Evolutionary conservation across 1,140 invertebrate genomes (phyloP).

Genomic region (Cheumatopsyche charites): DNA sequence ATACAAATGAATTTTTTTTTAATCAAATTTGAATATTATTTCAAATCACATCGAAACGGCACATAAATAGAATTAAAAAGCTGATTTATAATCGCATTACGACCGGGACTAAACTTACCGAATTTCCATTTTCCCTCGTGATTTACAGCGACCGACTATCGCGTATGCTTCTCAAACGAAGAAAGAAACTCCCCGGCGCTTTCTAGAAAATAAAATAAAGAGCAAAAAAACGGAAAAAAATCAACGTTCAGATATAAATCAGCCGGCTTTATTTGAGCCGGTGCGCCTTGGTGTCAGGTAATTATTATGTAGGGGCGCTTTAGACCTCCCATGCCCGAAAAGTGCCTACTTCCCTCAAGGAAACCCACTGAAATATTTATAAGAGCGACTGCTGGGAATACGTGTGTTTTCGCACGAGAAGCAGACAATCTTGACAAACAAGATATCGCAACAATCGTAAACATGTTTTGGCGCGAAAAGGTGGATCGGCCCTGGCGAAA

Average conservation of each 20-base stretch:
- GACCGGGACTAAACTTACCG: no score
- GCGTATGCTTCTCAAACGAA: no score
- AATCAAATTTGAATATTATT: no score
- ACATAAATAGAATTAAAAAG: no score
- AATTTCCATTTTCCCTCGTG: no score
- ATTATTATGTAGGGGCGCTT: neutral
- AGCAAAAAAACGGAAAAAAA: no score
- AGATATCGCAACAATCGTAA: conserved; percentile 40
- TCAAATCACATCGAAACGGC: no score
- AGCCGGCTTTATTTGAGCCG: neutral
- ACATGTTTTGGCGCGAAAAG: conserved; percentile 34
- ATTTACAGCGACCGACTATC: no score
- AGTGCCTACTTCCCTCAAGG: neutral
- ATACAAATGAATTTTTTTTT: no score
- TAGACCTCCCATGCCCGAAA: neutral
- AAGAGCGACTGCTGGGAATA: conserved; percentile 21
- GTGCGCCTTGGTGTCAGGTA: neutral
- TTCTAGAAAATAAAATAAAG: no score
- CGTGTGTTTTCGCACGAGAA: conserved; percentile 24
- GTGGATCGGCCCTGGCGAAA: neutral
- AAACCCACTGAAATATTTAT: conserved; percentile 34
- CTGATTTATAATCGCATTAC: no score
- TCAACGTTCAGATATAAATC: neutral
- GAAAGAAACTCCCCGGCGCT: no score
- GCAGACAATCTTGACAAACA: conserved; percentile 37